Percentiles rank a stretch among this genome's conserved stretches.
phyloP scores from a whole-genome alignment of 2,888 invertebrate genomes.

The Monochamus alternatus region DNA sequence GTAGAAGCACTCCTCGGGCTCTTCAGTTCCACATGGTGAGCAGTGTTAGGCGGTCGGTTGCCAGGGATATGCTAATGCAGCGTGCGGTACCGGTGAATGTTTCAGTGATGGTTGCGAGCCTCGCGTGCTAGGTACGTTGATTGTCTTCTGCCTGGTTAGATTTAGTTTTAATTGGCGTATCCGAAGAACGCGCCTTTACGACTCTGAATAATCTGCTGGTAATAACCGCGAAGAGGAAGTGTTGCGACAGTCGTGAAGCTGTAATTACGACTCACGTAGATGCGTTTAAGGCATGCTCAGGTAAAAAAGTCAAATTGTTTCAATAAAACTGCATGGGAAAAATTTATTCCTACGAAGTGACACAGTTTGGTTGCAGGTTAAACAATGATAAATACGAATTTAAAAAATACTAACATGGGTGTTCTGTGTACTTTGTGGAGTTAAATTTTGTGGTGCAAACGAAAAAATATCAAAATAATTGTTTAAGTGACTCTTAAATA shows the following conservation, averaged over 20 bases:
- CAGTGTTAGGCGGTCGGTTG: constrained; percentile 27
- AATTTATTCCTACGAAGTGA: no score
- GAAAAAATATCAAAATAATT: no score
- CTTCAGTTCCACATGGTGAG: constrained; percentile 30
- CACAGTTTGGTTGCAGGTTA: no score
- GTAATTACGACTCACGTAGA: not conserved
- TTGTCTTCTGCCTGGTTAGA: not conserved
- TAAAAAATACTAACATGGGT: no score
- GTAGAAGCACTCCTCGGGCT: constrained; percentile 13
- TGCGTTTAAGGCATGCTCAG: not conserved
- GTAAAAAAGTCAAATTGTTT: not conserved
- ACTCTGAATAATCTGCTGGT: not conserved
- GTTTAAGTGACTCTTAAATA: no score
- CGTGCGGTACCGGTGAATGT: constrained; percentile 21
- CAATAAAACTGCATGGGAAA: not conserved
- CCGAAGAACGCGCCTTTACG: not conserved
- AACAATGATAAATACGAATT: no score
- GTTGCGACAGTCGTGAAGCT: not conserved
- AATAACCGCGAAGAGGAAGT: not conserved
- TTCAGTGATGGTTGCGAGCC: constrained; percentile 16
- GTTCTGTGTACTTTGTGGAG: no score
- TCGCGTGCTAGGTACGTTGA: constrained; percentile 6
- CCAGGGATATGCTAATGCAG: constrained; percentile 22
- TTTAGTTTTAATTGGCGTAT: not conserved
- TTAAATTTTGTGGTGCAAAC: no score